Conservation (phyloP, 2,797 vertebrate genomes). For the Gallinago nigripennis region DNA sequence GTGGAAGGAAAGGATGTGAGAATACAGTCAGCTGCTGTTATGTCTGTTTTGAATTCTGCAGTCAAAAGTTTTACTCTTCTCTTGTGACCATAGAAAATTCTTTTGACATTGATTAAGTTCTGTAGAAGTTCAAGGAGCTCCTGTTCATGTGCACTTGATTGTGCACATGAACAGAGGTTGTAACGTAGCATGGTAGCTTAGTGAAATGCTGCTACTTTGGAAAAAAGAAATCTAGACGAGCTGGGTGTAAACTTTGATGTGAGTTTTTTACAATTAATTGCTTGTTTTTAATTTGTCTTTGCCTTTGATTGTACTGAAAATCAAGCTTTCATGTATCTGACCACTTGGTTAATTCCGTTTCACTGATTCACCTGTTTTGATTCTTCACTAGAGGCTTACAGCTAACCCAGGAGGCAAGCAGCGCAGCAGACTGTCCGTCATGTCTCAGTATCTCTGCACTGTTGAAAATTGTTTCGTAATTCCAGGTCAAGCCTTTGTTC, state of each 20-base stretch:
- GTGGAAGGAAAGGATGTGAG: not conserved
- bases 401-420: conserved; percentile 86
- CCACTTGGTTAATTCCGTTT: not conserved
- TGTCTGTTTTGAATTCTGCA: not conserved
- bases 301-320: not conserved
- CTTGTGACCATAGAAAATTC: not conserved
- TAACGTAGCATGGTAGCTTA: not conserved
- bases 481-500: conserved; percentile 91
- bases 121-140: not conserved
- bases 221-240: not conserved
- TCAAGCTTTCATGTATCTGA: not conserved
- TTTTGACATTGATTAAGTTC: not conserved
- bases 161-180: not conserved
- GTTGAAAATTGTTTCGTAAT: conserved; percentile 88
- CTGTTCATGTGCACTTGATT: not conserved
- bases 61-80: not conserved
- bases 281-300: not conserved
- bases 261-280: not conserved
- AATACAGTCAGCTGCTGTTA: not conserved
- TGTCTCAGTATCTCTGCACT: conserved; percentile 91
- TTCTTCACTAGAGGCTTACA: conserved; percentile 83
- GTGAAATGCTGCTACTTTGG: not conserved
- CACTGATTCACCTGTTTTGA: not conserved
- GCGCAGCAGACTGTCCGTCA: conserved; percentile 92
- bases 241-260: not conserved